Evolutionary conservation across 2,888 invertebrate genomes (phyloP), one percentile per base, ranked within the genome.

Genomic region (Xanthia togata): DNA sequence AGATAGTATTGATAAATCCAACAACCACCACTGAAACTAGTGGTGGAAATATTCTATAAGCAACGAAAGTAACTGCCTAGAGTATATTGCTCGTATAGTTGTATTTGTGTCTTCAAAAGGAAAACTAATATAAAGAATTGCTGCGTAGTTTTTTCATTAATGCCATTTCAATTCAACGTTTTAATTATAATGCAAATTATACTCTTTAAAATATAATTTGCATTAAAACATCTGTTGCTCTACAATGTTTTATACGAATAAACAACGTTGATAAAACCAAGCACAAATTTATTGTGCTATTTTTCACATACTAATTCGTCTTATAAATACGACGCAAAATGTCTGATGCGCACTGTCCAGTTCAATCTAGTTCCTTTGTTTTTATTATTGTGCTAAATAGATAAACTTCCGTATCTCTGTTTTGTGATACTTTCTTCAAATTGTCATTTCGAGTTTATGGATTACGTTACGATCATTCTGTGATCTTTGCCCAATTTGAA

Each of bases 361-460:
- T 64, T 83, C 14, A 50, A 38, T 65, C 55, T 31, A 70, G 44
- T 57, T 65, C 0, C 23, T 59, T 59, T 62, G 65, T 72, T 83
- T 83, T 73, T 70, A 57, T 73, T 62, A 14, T 17, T 60, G 84
- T 63, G 35, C 81, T 67, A 79, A 53, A 79, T 81, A 83, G 72
- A 83, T 81, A 65, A 83, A 65, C 44, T 62, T 60, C 26, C 8
- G n/a, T 78, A 69, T 72, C 55, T 72, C 3, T 2, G 44, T 72
- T 64, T 83, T 57, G 50, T 72, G 47, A 60, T 64, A 65, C 31
- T 64, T 71, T 69, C 17, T 60, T 59, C 12, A 69, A 83, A 60
- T 62, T 55, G 41, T 68, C 26, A 53, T 44, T 41, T 47, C 23
- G 23, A 68, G 11, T 20, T 63, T 57, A 50, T 62, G 11, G 31